A percentile compares a stretch with the other conserved stretches of the same genome.
Evolutionary conservation across 1,140 invertebrate genomes (phyloP).

Genomic region (Geopemphigus sp.): DNA sequence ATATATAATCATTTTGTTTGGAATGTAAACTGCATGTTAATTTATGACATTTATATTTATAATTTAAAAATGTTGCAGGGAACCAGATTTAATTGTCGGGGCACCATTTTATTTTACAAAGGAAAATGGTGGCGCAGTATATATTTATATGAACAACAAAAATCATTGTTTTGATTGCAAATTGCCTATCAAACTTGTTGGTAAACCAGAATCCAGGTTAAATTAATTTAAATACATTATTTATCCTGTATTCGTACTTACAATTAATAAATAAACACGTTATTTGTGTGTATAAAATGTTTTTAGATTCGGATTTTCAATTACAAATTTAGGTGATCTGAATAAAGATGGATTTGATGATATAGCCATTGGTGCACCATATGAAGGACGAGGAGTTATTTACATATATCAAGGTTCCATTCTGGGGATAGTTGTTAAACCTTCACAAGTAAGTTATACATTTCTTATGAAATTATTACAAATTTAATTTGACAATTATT

Average conservation of each 20-base stretch:
- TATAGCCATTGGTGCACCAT: constrained; percentile 87
- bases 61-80: constrained; percentile 57
- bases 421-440: constrained; percentile 69
- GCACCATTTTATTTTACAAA: constrained; percentile 88
- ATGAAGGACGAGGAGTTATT: constrained; percentile 77
- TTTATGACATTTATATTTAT: background rate
- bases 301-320: constrained; percentile 75
- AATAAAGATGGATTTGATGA: constrained; percentile 89
- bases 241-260: too few relatives aligned
- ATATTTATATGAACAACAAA: constrained; percentile 72
- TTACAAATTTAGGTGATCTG: constrained; percentile 83
- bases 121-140: constrained; percentile 82
- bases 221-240: constrained; percentile 16
- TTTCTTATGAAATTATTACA: background rate
- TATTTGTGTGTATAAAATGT: background rate
- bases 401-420: constrained; percentile 83
- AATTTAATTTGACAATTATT: background rate
- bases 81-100: constrained; percentile 81
- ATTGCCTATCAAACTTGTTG: constrained; percentile 64
- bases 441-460: constrained; percentile 66
- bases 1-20: too few relatives aligned
- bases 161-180: constrained; percentile 56
- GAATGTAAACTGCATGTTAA: too few relatives aligned
- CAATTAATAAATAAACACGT: background rate
- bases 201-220: constrained; percentile 67